A percentile compares a stretch with the other conserved stretches of the same genome.
Conservation (phyloP, 2,888 invertebrate species). For the Bedellia somnulentella region DNA sequence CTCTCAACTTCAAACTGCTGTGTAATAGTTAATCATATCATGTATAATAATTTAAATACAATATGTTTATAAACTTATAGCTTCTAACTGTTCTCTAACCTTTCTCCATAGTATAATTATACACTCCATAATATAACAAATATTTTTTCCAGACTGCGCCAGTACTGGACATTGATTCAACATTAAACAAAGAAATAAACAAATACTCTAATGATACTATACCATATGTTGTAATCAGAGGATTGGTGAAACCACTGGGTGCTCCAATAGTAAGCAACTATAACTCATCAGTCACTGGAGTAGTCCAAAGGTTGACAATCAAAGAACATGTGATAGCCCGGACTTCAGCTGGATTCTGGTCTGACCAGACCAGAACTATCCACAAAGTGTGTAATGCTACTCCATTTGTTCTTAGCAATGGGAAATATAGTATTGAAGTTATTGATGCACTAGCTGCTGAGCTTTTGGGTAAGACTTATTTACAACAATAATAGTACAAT, state of each 20-base stretch:
- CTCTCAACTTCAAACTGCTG: too few relatives aligned
- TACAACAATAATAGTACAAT: too few relatives aligned
- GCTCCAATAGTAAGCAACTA: conserved; percentile 74
- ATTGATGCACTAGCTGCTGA: conserved; percentile 75
- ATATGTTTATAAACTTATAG: too few relatives aligned
- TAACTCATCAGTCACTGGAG: conserved; percentile 73
- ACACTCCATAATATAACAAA: too few relatives aligned
- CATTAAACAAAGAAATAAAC: conserved; percentile 64
- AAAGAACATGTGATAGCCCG: conserved; percentile 84
- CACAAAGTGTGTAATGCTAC: conserved; percentile 78
- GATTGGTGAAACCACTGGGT: conserved; percentile 74
- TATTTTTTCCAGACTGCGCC: conserved; percentile 67
- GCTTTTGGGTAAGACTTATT: conserved; percentile 62
- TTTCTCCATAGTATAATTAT: too few relatives aligned
- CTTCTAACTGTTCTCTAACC: too few relatives aligned
- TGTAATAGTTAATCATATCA: too few relatives aligned
- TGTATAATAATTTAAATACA: too few relatives aligned
- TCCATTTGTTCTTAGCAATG: conserved; percentile 74
- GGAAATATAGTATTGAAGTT: conserved; percentile 68
- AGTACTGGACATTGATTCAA: conserved; percentile 66
- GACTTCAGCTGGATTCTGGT: conserved; percentile 84
- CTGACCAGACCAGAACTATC: conserved; percentile 76
- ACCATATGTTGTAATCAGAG: conserved; percentile 75
- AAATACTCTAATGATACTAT: conserved; percentile 66
- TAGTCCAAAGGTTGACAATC: conserved; percentile 73